A percentile compares a stretch with the other conserved stretches of the same genome.
phyloP scores from a whole-genome alignment of 2,888 invertebrate genomes.

The Carcina quercana region DNA sequence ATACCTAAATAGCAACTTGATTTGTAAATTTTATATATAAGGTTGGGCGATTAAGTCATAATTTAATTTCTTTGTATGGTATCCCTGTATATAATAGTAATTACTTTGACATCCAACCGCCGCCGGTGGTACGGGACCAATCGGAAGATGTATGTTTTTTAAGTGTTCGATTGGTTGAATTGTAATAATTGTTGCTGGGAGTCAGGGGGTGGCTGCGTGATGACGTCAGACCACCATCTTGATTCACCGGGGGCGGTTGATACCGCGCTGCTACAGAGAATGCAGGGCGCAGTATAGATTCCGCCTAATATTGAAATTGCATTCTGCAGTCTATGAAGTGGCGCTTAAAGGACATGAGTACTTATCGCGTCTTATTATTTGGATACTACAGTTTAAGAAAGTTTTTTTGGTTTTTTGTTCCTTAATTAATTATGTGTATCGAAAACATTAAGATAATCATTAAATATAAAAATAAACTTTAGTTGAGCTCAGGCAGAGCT shows the following conservation, averaged over 20 bases:
- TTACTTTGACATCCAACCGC: slow-evolving; percentile 45
- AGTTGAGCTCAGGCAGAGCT: slow-evolving; percentile 45
- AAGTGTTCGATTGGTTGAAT: slow-evolving; percentile 25
- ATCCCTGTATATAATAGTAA: slow-evolving; percentile 58
- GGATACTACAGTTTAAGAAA: slow-evolving; percentile 63
- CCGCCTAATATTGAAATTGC: slow-evolving; percentile 71
- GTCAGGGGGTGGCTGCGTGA: slow-evolving; percentile 6
- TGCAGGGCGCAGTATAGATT: slow-evolving; percentile 65
- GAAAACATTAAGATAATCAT: slow-evolving; percentile 62
- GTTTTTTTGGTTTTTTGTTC: slow-evolving; percentile 68
- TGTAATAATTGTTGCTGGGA: slow-evolving; percentile 2
- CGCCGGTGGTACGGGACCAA: slow-evolving; percentile 26
- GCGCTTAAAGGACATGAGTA: slow-evolving; percentile 50
- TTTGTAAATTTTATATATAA: slow-evolving; percentile 66
- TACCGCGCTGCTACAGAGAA: slow-evolving; percentile 54
- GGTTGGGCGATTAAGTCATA: slow-evolving; percentile 67
- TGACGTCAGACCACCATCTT: neutral
- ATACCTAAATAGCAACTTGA: slow-evolving; percentile 48
- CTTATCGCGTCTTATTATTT: slow-evolving; percentile 55
- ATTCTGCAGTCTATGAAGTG: slow-evolving; percentile 67
- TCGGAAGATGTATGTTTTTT: slow-evolving; percentile 20
- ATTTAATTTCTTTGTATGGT: slow-evolving; percentile 67
- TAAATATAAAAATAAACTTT: slow-evolving; percentile 66
- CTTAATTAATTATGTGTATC: slow-evolving; percentile 72
- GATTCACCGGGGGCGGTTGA: slow-evolving; percentile 19